These are phyloP conservation scores for Ochotona curzoniae DNA, from an alignment of 2,113 vertebrate genomes.

Conservation along the genomic window DNA sequence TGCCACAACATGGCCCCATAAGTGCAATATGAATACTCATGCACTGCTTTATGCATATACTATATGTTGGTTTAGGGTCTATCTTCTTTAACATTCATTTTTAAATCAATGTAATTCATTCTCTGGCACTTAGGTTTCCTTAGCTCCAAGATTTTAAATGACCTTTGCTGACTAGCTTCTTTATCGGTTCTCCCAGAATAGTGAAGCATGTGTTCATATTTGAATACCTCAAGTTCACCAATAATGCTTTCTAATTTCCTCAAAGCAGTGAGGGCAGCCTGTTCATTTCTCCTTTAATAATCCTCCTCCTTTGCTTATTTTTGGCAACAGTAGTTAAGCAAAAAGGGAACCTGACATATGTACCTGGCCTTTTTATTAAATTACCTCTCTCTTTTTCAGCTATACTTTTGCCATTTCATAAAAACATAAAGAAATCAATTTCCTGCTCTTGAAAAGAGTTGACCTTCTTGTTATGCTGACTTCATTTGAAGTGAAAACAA, in stretches of 20 bases:
- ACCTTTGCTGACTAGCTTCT: background rate
- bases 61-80: background rate
- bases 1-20: too few relatives aligned
- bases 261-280: background rate
- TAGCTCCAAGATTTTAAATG: background rate
- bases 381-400: background rate
- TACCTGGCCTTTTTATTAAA: background rate
- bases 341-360: background rate
- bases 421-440: background rate
- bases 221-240: background rate
- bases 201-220: background rate
- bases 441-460: background rate
- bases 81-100: background rate
- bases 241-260: background rate
- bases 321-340: background rate
- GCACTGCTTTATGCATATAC: background rate
- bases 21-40: too few relatives aligned
- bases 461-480: background rate
- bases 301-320: background rate
- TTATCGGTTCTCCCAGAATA: background rate
- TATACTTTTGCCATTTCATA: background rate
- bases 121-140: background rate
- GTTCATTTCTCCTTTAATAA: background rate
- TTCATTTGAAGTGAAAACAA: background rate
- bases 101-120: background rate